Conservation (phyloP, 2,113 vertebrate species). For the Forbesichthys papilliferus region DNA sequence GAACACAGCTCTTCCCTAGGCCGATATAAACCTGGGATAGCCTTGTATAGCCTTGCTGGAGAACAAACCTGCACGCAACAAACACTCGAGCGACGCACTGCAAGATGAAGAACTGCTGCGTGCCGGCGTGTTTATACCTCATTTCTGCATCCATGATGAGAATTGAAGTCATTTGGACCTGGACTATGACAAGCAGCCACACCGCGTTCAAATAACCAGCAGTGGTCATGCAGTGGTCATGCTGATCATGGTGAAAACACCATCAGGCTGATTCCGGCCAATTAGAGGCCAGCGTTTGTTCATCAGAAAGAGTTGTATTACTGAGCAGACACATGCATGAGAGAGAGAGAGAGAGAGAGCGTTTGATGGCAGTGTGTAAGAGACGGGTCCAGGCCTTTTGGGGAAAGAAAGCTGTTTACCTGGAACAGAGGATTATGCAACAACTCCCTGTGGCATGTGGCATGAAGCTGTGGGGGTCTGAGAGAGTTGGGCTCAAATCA, state of each 20-base stretch:
- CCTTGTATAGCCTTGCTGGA: conserved; percentile 25
- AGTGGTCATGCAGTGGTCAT: background rate
- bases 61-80: background rate
- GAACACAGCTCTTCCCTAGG: conserved; percentile 39
- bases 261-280: conserved; percentile 46
- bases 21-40: conserved; percentile 22
- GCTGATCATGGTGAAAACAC: conserved; percentile 20
- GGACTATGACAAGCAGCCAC: too few species aligned
- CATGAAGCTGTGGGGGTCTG: conserved; percentile 59
- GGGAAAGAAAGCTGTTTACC: conserved; percentile 76
- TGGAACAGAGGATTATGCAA: conserved; percentile 78
- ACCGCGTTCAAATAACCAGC: conserved; percentile 1
- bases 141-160: too few species aligned
- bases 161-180: too few species aligned
- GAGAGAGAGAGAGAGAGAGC: conserved; percentile 1
- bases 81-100: too few species aligned
- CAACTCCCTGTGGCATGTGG: conserved; percentile 71
- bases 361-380: conserved; percentile 43
- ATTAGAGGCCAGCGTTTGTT: conserved; percentile 48
- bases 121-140: too few species aligned
- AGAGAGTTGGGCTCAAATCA: conserved; percentile 70
- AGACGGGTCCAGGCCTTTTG: conserved; percentile 51
- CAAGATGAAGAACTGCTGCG: too few species aligned
- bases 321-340: conserved; percentile 51
- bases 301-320: conserved; percentile 47